These are phyloP conservation scores for Xylocopa sonorina DNA, from an alignment of 1,140 invertebrate species.

Conservation along the genomic window DNA sequence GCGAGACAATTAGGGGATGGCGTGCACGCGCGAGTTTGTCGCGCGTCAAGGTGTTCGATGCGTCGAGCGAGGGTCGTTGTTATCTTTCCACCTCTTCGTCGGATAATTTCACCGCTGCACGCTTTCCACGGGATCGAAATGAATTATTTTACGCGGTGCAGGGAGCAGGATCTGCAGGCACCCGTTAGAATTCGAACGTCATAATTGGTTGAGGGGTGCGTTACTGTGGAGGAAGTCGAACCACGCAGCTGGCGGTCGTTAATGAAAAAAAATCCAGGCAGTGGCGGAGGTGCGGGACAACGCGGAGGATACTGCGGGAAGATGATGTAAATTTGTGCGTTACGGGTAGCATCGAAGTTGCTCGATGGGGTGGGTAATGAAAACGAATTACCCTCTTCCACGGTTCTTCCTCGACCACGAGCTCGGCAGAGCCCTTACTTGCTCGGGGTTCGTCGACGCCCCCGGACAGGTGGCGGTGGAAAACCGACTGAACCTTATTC, in stretches of 20 bases:
- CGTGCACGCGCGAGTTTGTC: slow-evolving; percentile 18
- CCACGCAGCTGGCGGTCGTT: slow-evolving; percentile 43
- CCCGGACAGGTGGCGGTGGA: slow-evolving; percentile 47
- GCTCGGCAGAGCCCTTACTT: neutral
- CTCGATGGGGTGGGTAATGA: slow-evolving; percentile 53
- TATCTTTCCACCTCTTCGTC: neutral
- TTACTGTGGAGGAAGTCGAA: slow-evolving; percentile 31
- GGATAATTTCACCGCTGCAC: neutral
- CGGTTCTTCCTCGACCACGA: slow-evolving; percentile 37
- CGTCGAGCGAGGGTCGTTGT: neutral
- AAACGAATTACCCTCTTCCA: slow-evolving; percentile 63
- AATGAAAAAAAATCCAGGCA: slow-evolving; percentile 57
- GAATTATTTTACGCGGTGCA: neutral
- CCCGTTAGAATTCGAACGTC: slow-evolving; percentile 29
- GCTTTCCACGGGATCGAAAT: neutral
- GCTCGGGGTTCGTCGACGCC: slow-evolving; percentile 51
- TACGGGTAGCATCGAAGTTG: slow-evolving; percentile 57
- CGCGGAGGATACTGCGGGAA: slow-evolving; percentile 40
- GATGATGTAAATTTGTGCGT: slow-evolving; percentile 65
- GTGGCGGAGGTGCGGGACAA: slow-evolving; percentile 21
- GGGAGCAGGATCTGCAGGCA: too few relatives aligned
- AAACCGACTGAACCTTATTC: slow-evolving; percentile 37
- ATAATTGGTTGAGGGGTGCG: slow-evolving; percentile 50
- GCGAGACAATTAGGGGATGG: slow-evolving; percentile 43
- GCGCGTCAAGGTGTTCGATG: slow-evolving; percentile 2